These are phyloP conservation scores for Amphiprion percula DNA, from an alignment of 2,113 vertebrate species.

Conservation along the genomic window DNA sequence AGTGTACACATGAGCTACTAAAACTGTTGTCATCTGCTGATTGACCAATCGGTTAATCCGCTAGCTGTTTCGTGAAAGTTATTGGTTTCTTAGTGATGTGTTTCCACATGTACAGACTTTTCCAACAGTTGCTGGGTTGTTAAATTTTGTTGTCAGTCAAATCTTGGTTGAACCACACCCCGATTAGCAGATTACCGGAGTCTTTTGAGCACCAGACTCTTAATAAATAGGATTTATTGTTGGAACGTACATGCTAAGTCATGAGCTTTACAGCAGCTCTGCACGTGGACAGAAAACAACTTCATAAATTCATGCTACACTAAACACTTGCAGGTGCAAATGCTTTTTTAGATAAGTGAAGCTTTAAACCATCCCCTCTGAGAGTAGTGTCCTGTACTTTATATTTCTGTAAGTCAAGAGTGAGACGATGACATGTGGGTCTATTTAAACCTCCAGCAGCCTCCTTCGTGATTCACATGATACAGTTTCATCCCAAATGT, in stretches of 20 bases:
- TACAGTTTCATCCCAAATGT: slow-evolving; percentile 11
- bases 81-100: not conserved
- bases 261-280: no score
- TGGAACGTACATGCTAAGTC: no score
- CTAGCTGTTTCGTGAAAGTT: no score
- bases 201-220: not conserved
- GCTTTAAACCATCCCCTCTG: not conserved
- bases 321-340: not conserved
- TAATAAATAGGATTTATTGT: not conserved
- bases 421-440: slow-evolving; percentile 9
- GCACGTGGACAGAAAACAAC: not conserved
- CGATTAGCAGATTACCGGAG: no score
- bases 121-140: not conserved
- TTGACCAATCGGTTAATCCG: no score
- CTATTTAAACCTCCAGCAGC: slow-evolving; percentile 3
- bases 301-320: not conserved
- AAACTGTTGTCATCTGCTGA: no score
- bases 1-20: no score
- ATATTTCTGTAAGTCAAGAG: not conserved
- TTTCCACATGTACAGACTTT: not conserved
- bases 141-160: not conserved
- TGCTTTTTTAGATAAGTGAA: not conserved
- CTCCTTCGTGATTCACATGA: slow-evolving; percentile 15
- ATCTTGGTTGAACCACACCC: not conserved
- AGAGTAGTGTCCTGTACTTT: not conserved